These are phyloP conservation scores for Danio kyathit DNA, from an alignment of 2,797 vertebrate species.

Conservation along the genomic window DNA sequence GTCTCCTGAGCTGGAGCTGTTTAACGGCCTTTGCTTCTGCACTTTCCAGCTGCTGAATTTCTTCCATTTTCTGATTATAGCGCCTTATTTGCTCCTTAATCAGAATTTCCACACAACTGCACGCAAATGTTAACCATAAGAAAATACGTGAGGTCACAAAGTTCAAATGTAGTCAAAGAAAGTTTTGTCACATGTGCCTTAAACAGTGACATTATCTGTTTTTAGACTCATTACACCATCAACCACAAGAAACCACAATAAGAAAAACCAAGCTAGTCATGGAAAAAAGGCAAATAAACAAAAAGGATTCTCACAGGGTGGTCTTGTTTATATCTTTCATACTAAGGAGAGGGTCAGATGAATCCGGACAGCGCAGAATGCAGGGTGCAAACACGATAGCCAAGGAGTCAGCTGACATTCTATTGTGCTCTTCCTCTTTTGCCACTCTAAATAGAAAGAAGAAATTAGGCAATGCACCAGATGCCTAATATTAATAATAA, in stretches of 20 bases:
- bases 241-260: neutral
- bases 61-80: constrained; percentile 94
- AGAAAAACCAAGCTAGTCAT: neutral
- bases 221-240: neutral
- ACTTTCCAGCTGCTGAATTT: constrained; percentile 91
- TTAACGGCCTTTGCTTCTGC: constrained; percentile 89
- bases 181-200: neutral
- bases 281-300: neutral
- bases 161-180: neutral
- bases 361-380: constrained; percentile 88
- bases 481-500: neutral
- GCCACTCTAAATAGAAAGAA: constrained; percentile 84
- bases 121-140: constrained; percentile 17
- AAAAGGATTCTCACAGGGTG: constrained; percentile 84
- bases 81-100: constrained; percentile 92
- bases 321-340: constrained; percentile 95
- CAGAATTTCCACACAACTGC: constrained; percentile 94
- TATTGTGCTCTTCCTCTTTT: constrained; percentile 90
- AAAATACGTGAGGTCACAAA: neutral
- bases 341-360: constrained; percentile 88
- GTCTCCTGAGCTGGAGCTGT: constrained; percentile 86
- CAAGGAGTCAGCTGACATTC: constrained; percentile 90
- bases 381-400: constrained; percentile 97
- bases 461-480: neutral
- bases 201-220: neutral